Conservation (phyloP, 1,140 invertebrate species). For the Drosophila pruinosa region DNA sequence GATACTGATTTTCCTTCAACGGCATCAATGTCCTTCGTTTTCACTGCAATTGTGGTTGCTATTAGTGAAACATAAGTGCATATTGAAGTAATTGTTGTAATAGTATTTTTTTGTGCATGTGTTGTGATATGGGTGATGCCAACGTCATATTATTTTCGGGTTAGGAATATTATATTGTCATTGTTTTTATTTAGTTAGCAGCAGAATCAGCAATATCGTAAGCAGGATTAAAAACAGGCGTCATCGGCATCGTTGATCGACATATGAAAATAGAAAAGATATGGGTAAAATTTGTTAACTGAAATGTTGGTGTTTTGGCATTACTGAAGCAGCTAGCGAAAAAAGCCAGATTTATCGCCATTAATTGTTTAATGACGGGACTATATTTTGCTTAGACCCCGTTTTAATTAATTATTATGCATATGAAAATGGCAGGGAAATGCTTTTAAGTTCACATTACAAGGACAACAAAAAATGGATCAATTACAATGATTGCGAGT, state of each 20-base stretch:
- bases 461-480: neutral
- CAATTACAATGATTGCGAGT: neutral
- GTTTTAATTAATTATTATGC: constrained; percentile 69
- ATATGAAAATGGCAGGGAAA: constrained; percentile 67
- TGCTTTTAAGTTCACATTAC: constrained; percentile 22
- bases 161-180: constrained; percentile 70
- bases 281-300: constrained; percentile 82
- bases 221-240: constrained; percentile 12
- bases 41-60: constrained; percentile 55
- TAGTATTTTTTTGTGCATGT: constrained; percentile 4
- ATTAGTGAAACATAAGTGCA: constrained; percentile 23
- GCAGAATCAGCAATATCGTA: constrained; percentile 8
- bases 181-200: constrained; percentile 45
- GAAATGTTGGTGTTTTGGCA: constrained; percentile 60
- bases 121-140: neutral
- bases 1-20: constrained; percentile 92
- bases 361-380: constrained; percentile 75
- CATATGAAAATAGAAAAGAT: constrained; percentile 79
- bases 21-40: constrained; percentile 89
- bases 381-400: constrained; percentile 20
- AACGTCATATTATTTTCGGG: constrained; percentile 36
- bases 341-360: constrained; percentile 60
- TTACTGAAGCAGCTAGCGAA: constrained; percentile 19
- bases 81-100: constrained; percentile 4
- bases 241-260: constrained; percentile 2